Percentiles rank a stretch among this genome's conserved stretches.
These are phyloP conservation scores for Scaptomyza reducta DNA, from an alignment of 2,888 invertebrate genomes.

Conservation along the genomic window DNA sequence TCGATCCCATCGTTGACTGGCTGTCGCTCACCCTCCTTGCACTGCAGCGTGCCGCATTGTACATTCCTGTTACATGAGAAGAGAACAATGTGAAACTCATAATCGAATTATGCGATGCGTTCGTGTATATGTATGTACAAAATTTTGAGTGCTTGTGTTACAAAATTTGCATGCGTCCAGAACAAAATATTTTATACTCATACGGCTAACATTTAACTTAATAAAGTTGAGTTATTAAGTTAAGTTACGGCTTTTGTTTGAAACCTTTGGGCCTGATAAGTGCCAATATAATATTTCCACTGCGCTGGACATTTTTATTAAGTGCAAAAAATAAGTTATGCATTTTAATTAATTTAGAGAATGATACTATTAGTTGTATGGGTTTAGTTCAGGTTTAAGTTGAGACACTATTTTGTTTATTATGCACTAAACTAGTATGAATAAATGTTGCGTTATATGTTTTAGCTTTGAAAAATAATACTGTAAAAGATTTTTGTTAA, in stretches of 20 bases:
- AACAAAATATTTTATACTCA: neutral
- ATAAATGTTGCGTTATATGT: too few species aligned
- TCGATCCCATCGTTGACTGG: conserved; percentile 92
- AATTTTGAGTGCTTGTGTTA: neutral
- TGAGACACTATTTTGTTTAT: too few species aligned
- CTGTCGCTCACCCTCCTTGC: conserved; percentile 93
- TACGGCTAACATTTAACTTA: neutral
- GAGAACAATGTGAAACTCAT: neutral
- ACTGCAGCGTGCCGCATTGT: conserved; percentile 97
- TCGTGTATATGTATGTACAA: neutral
- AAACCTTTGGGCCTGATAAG: neutral
- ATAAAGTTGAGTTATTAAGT: neutral
- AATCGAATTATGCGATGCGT: neutral
- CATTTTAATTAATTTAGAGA: too few species aligned
- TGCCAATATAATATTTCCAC: too few species aligned
- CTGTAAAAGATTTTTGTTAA: too few species aligned
- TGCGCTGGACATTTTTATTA: too few species aligned
- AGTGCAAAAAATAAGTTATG: too few species aligned
- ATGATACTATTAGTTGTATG: too few species aligned
- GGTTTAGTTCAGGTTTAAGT: too few species aligned
- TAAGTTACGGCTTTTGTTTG: neutral
- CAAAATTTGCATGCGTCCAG: neutral
- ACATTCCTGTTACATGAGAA: conserved; percentile 88
- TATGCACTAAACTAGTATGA: too few species aligned
- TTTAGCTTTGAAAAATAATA: too few species aligned